These are phyloP conservation scores for Calypte anna DNA, from an alignment of 2,113 vertebrate genomes.

Conservation along the genomic window DNA sequence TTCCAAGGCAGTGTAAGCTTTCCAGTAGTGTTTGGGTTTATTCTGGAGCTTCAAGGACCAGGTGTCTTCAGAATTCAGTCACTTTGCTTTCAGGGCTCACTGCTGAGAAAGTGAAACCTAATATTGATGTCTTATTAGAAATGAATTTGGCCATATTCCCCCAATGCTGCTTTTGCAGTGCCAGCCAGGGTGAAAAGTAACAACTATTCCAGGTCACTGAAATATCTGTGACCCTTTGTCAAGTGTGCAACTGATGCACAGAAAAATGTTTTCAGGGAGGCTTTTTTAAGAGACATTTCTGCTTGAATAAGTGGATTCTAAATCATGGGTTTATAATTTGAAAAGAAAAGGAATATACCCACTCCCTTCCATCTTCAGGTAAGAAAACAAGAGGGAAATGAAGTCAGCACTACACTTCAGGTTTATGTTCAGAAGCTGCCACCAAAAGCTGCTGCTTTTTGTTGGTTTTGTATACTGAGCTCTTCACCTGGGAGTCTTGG, in stretches of 20 bases:
- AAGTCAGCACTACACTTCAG: neutral
- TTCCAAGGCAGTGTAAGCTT: neutral
- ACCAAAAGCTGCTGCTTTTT: neutral
- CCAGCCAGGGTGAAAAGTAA: neutral
- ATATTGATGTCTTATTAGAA: neutral
- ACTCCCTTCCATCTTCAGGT: neutral
- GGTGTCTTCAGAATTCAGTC: neutral
- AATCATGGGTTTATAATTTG: neutral
- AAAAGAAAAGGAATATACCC: neutral
- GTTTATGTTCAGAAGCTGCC: neutral
- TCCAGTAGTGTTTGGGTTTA: neutral
- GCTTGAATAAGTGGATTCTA: neutral
- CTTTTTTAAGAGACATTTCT: neutral
- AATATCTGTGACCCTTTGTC: neutral
- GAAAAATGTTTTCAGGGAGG: neutral
- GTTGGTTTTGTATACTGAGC: neutral
- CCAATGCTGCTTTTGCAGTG: neutral
- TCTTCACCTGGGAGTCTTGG: neutral
- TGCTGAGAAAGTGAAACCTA: neutral
- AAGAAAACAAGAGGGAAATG: neutral
- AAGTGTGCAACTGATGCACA: neutral
- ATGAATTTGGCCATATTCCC: neutral
- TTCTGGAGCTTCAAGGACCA: neutral
- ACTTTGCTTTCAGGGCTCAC: neutral
- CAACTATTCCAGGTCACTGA: neutral